Evolutionary conservation across 2,113 vertebrate species (phyloP).

Genomic region (Halichoerus grypus): DNA sequence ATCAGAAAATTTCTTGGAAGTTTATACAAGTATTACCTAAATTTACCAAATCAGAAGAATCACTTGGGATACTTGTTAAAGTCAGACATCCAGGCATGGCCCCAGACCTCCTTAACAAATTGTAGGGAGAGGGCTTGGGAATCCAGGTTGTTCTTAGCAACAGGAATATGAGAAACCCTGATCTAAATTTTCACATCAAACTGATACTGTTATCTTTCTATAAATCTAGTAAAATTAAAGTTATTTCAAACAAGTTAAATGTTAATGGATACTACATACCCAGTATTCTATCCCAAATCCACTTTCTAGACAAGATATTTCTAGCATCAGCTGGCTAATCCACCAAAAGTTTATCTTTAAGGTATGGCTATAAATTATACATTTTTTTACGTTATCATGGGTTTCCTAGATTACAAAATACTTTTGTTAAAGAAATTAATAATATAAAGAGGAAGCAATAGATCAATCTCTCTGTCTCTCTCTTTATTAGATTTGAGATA

Average conservation of each 20-base stretch:
- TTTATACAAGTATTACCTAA: background rate
- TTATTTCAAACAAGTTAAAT: background rate
- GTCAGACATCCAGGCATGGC: background rate
- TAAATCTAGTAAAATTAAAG: background rate
- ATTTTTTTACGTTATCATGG: background rate
- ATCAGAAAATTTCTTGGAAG: background rate
- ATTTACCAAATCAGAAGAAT: background rate
- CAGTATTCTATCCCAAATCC: background rate
- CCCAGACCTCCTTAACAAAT: background rate
- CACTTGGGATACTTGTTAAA: background rate
- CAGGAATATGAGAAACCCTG: background rate
- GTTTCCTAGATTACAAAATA: background rate
- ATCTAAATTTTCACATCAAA: background rate
- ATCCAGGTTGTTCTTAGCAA: background rate
- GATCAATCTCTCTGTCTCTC: background rate
- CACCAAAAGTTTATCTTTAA: background rate
- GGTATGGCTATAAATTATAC: background rate
- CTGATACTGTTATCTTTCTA: background rate
- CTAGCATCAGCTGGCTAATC: background rate
- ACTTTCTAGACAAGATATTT: background rate
- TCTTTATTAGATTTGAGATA: background rate
- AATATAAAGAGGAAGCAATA: background rate
- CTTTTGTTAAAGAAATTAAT: background rate
- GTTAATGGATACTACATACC: background rate
- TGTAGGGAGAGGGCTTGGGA: background rate